These are phyloP conservation scores for Lamproptera curius DNA, from an alignment of 2,888 invertebrate genomes.

Conservation along the genomic window DNA sequence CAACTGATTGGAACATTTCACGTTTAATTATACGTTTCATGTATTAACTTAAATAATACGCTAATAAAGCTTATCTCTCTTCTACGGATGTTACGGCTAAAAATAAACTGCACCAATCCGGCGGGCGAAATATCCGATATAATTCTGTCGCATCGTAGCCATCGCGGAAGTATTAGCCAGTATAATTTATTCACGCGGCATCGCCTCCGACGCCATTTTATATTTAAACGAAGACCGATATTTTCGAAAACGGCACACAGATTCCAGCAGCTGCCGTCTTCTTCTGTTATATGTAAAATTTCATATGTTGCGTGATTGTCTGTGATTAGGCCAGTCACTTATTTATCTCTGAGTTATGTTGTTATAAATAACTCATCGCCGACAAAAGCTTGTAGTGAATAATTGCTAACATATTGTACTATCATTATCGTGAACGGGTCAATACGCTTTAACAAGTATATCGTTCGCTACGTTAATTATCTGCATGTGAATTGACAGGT, in stretches of 20 bases:
- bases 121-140: slow-evolving; percentile 27
- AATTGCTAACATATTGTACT: not conserved
- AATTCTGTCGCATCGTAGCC: slow-evolving; percentile 27
- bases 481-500: not conserved
- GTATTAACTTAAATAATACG: no score
- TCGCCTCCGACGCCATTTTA: slow-evolving; percentile 26
- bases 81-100: not conserved
- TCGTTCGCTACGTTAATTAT: slow-evolving; percentile 7
- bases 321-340: no score
- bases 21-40: no score
- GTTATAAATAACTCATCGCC: no score
- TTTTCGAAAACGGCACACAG: slow-evolving; percentile 12
- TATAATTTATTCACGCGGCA: slow-evolving; percentile 25
- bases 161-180: slow-evolving; percentile 32
- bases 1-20: no score
- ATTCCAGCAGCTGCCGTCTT: slow-evolving; percentile 4
- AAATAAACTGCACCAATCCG: slow-evolving; percentile 4
- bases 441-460: slow-evolving; percentile 6
- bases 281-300: not conserved
- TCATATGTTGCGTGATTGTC: no score
- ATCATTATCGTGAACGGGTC: not conserved
- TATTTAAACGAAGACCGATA: slow-evolving; percentile 26
- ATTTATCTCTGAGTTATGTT: no score
- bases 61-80: no score
- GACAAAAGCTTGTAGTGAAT: not conserved